Conservation (phyloP, 2,797 vertebrate species). For the Pantherophis alleghaniensis region DNA sequence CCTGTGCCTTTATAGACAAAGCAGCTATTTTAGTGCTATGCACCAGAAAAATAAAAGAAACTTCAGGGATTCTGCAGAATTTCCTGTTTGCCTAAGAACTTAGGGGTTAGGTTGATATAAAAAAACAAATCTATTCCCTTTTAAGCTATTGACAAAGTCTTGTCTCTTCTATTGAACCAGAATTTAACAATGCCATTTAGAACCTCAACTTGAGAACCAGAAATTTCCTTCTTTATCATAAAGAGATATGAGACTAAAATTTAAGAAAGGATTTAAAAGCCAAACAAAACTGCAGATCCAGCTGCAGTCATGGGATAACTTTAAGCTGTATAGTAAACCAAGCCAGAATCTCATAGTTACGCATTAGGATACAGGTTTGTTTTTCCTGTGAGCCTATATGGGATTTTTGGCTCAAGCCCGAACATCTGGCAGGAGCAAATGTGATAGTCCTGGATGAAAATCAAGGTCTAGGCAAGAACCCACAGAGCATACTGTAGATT, state of each 20-base stretch:
- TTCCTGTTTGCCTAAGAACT: neutral
- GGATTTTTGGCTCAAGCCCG: slow-evolving; percentile 39
- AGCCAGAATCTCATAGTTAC: slow-evolving; percentile 46
- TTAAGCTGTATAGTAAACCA: slow-evolving; percentile 18
- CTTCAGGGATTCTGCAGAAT: neutral
- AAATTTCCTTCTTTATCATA: slow-evolving; percentile 37
- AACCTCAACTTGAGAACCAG: slow-evolving; percentile 18
- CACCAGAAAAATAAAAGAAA: neutral
- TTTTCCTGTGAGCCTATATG: slow-evolving; percentile 46
- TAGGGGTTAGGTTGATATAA: neutral
- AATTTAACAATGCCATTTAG: slow-evolving; percentile 46
- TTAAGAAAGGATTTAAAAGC: slow-evolving; percentile 24
- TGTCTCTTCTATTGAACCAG: slow-evolving; percentile 43
- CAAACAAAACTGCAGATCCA: slow-evolving; percentile 22
- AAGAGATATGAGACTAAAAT: slow-evolving; percentile 33
- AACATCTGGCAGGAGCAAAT: slow-evolving; percentile 47
- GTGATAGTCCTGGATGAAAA: slow-evolving; percentile 50
- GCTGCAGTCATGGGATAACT: slow-evolving; percentile 34
- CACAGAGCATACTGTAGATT: slow-evolving; percentile 47
- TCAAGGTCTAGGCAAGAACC: slow-evolving; percentile 59
- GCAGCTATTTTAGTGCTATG: neutral
- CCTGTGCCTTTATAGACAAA: neutral
- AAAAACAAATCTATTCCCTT: neutral
- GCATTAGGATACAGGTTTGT: slow-evolving; percentile 32
- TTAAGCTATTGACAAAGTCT: neutral